Percentiles rank a stretch among this genome's conserved stretches.
Conservation (phyloP, 2,797 vertebrate species). For the Hydrophis major region DNA sequence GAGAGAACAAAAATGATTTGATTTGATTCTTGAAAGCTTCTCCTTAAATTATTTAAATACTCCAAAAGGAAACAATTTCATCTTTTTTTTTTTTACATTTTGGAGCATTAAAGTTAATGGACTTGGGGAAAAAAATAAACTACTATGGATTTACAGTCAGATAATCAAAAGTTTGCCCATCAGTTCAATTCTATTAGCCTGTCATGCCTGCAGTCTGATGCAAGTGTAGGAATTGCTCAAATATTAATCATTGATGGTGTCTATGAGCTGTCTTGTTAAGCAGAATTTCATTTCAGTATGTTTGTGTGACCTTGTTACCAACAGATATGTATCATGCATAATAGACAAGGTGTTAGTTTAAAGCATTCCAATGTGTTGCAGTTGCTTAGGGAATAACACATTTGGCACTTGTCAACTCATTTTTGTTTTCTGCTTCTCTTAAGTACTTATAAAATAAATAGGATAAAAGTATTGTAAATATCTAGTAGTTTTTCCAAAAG, state of each 20-base stretch:
- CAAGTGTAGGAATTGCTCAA: not conserved
- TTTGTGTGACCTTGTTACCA: not conserved
- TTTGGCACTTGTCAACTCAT: no score
- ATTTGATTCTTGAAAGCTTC: not conserved
- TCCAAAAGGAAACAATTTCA: not conserved
- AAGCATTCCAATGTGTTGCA: not conserved
- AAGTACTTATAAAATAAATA: not conserved
- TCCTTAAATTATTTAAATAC: not conserved
- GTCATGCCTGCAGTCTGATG: not conserved
- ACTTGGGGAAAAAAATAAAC: not conserved
- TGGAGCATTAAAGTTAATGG: not conserved
- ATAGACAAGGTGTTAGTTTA: not conserved
- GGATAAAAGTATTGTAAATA: not conserved
- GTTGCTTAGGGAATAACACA: not conserved
- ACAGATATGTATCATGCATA: not conserved
- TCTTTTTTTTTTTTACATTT: not conserved
- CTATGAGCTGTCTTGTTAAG: not conserved
- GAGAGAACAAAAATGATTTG: not conserved
- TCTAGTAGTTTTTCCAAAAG: not conserved
- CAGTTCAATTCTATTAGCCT: not conserved
- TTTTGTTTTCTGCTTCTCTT: not conserved
- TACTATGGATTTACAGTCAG: not conserved
- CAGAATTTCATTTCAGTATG: not conserved
- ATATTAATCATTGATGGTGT: not conserved
- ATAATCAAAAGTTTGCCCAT: not conserved